These are phyloP conservation scores for Actinia equina DNA, from an alignment of 64 coral and sea anemone genomes.

Conservation along the genomic window DNA sequence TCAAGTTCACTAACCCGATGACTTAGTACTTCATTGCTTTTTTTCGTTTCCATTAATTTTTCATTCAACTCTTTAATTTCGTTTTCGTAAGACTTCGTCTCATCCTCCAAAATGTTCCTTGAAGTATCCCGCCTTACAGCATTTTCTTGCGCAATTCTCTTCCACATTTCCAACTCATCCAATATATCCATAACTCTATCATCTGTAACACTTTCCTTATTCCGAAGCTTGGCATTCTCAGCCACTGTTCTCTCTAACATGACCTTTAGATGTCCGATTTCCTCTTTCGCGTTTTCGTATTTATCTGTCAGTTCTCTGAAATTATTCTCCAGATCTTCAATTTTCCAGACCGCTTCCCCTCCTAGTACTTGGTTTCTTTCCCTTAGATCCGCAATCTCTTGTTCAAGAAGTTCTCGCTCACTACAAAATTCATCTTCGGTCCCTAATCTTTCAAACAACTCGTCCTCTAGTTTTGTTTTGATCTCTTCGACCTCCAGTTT, in stretches of 20 bases:
- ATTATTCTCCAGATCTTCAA: constrained; percentile 25
- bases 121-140: constrained; percentile 33
- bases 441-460: constrained; percentile 59
- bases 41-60: constrained; percentile 39
- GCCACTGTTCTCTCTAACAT: constrained; percentile 40
- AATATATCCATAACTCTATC: constrained; percentile 47
- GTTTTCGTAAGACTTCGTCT: constrained; percentile 18
- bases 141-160: constrained; percentile 51
- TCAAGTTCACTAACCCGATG: constrained; percentile 23
- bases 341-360: constrained; percentile 8
- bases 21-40: constrained; percentile 21
- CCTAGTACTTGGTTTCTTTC: constrained; percentile 52
- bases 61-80: constrained; percentile 59
- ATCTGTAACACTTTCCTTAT: constrained; percentile 36
- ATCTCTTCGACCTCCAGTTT: constrained; percentile 42
- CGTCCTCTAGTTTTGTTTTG: constrained; percentile 59
- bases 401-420: constrained; percentile 15
- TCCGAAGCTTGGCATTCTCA: constrained; percentile 41
- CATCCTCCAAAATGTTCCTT: constrained; percentile 11
- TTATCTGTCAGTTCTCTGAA: constrained; percentile 27
- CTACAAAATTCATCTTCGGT: constrained; percentile 48
- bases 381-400: constrained; percentile 34
- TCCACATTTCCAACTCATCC: constrained; percentile 60
- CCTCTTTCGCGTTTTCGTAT: constrained; percentile 36
- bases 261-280: constrained; percentile 39